Evolutionary conservation across 2,888 invertebrate genomes (phyloP).

Genomic region (Coleophora deauratella): DNA sequence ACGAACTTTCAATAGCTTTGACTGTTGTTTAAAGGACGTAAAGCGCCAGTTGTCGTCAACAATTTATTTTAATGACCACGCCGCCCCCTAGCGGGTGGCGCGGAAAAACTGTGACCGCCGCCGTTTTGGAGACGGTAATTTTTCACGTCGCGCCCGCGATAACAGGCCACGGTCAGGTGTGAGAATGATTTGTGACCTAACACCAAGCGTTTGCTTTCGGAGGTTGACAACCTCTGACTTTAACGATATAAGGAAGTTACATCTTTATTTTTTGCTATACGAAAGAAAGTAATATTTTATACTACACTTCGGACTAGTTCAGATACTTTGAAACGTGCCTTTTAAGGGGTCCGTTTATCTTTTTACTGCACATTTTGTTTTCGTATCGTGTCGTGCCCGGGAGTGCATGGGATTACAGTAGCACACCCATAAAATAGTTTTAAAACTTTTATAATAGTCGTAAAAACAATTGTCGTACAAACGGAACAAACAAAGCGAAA

Average conservation of each 20-base stretch:
- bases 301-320: too few species aligned
- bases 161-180: constrained; percentile 61
- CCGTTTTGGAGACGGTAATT: constrained; percentile 55
- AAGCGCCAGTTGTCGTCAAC: constrained; percentile 49
- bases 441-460: constrained; percentile 36
- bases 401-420: constrained; percentile 15
- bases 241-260: constrained; percentile 3
- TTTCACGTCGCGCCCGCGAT: constrained; percentile 64
- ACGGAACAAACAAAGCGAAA: constrained; percentile 38
- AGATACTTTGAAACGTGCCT: not conserved
- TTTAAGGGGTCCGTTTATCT: constrained; percentile 1
- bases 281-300: too few species aligned
- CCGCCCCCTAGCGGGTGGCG: constrained; percentile 37
- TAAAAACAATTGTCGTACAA: constrained; percentile 55
- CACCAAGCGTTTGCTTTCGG: constrained; percentile 25
- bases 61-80: constrained; percentile 56
- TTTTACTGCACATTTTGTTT: constrained; percentile 5
- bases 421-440: constrained; percentile 31
- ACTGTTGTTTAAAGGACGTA: constrained; percentile 5
- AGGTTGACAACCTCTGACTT: constrained; percentile 26
- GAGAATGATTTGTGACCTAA: constrained; percentile 63
- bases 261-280: constrained; percentile 5
- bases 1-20: not conserved
- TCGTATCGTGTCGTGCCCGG: not conserved
- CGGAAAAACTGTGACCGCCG: constrained; percentile 50